These are phyloP conservation scores for Theocolax elegans DNA, from an alignment of 1,140 invertebrate species.

Conservation along the genomic window DNA sequence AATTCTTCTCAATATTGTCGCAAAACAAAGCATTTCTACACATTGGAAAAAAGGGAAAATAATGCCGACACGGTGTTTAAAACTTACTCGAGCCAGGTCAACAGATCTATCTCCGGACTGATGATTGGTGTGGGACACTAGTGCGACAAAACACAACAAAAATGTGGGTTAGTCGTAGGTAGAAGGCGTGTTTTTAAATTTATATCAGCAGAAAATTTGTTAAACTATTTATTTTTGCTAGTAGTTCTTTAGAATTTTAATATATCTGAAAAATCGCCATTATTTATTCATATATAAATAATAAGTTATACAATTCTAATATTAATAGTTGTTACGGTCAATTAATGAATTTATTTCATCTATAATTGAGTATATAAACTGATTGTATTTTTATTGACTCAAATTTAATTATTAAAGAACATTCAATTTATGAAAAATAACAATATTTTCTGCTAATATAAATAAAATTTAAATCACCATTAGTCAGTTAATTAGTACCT, in stretches of 20 bases:
- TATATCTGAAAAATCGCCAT: too few species aligned
- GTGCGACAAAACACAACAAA: conserved; percentile 64
- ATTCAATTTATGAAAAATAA: too few species aligned
- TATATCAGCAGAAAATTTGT: conserved; percentile 27
- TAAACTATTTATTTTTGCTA: neutral
- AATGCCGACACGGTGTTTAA: conserved; percentile 54
- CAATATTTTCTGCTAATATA: conserved; percentile 9
- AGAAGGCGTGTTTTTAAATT: conserved; percentile 23
- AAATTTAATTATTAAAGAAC: too few species aligned
- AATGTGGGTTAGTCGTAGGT: conserved; percentile 58
- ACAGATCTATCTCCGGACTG: conserved; percentile 84
- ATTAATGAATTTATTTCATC: too few species aligned
- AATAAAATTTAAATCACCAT: conserved; percentile 12
- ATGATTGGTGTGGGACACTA: conserved; percentile 85
- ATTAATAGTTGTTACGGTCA: too few species aligned
- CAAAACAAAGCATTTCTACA: conserved; percentile 40
- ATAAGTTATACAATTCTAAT: too few species aligned
- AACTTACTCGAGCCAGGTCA: conserved; percentile 88
- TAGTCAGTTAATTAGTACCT: conserved; percentile 1
- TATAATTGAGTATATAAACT: too few species aligned
- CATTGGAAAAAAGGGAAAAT: conserved; percentile 49
- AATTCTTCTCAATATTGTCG: conserved; percentile 25
- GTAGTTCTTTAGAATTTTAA: neutral
- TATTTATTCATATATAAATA: neutral
- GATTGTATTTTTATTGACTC: too few species aligned